A percentile compares a stretch with the other conserved stretches of the same genome.
Conservation (phyloP, 2,113 vertebrate genomes). For the Tachycineta bicolor region DNA sequence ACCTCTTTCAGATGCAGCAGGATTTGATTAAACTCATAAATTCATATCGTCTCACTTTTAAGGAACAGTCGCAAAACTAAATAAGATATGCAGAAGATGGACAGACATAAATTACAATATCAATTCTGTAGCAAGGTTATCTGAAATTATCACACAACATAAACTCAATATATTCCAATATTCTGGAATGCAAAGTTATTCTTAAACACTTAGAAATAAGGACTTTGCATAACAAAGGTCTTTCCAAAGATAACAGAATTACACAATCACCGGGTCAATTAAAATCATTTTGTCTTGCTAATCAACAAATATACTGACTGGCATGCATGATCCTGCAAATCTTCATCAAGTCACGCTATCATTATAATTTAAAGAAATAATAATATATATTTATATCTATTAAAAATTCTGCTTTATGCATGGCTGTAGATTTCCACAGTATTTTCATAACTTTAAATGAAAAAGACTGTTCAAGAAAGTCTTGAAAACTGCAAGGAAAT, state of each 20-base stretch:
- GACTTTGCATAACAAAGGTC: accelerated
- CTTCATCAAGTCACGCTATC: not conserved
- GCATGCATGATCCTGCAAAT: not conserved
- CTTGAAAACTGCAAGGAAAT: not conserved
- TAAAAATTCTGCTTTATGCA: not conserved
- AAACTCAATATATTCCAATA: not conserved
- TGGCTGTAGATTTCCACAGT: not conserved
- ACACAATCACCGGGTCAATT: not conserved
- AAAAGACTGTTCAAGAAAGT: not conserved
- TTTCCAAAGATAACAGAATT: not conserved
- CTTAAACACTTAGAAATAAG: not conserved
- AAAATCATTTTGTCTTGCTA: not conserved
- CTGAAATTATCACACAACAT: not conserved
- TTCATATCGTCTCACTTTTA: not conserved
- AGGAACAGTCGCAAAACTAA: not conserved
- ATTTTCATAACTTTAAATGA: not conserved
- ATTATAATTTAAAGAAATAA: not conserved
- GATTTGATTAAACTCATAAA: not conserved
- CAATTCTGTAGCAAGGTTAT: not conserved
- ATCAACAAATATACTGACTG: not conserved
- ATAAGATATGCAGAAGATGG: not conserved
- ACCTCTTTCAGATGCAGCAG: not conserved
- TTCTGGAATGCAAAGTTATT: not conserved
- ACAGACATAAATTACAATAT: not conserved
- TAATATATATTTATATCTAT: not conserved